Base-by-base conservation (phyloP, 2,888 invertebrate genomes). In the Tyria jacobaeae region DNA sequence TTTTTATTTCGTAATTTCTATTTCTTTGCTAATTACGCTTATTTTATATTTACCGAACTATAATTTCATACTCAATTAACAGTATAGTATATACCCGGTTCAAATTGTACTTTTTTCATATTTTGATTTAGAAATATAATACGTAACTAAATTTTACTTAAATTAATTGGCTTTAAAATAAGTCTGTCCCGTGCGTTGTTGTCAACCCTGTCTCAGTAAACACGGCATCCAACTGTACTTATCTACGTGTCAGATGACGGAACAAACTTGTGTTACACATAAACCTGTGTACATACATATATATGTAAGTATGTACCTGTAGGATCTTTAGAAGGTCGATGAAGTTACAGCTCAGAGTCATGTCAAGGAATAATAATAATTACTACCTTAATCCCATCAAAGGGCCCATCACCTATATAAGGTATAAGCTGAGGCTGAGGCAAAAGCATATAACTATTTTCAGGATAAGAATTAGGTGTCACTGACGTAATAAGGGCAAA, bases 161-260 rank as follows among this genome's bases (percentile, higher is more conserved):
- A 41, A 41, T 17, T 41, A 6, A 5, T 44, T 6, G 12, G 10
- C 27, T 41, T 21, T 10, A 3, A 31, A 51, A 35, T 27, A 49
- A 17, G 39, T 49, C 15, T n/a, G n/a, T 44, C 21, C 14, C 34
- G n/a, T 34, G 2, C 39, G n/a, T 25, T 1, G 34, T 7, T 25
- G 69, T 37, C 76, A 76, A 3, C 75, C 75, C 76, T 75, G 35
- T 3, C 15, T 60, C 58, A 67, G 70, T 76, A 78, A 79, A 75
- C 77, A 78, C 76, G 76, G 75, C 77, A 79, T 82, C 78, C 80
- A 73, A 73, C 78, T 75, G 75, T 80, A 80, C 83, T 82, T 79
- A 85, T 72, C 58, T 64, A 64, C 63, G 58, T 64, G 64, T 53
- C 61, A 62, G 57, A 54, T 71, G 71, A 71, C 71, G 66, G 64